Base-by-base conservation (phyloP, 2,113 vertebrate genomes). In the Gambusia affinis region DNA sequence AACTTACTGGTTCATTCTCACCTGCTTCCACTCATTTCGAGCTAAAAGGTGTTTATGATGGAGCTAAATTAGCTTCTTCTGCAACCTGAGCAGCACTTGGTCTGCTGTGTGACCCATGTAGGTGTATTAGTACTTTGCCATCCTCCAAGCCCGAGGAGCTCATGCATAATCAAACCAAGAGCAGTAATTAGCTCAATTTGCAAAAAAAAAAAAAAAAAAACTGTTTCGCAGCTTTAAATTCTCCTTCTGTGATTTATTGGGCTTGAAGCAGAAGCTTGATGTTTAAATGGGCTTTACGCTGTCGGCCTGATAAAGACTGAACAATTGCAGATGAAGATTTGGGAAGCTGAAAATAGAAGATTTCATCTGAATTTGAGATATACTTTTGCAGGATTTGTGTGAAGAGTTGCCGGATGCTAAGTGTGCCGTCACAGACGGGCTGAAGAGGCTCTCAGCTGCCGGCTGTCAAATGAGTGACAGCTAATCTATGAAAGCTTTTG, bases 391-490 rank as follows among this genome's bases (percentile, higher is more conserved):
- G 24, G 37, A 33, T 71, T 72, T 75, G 54, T 82, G 57, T 72
- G 70, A 78, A 0, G 44, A 12, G 10, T 39, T 37, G 11, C 64
- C 51, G 39, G 33, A 70, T 4, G 75, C 74, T 7, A 0, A 64
- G 31, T 57, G 64, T 22, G 44, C 69, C 31, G 65, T 72, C 77
- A 76, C 54, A 83, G 69, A 67, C 5, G 3, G 60, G 73, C 42
- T 80, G 84, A 87, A 87, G 90, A 82, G 78, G 61, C 60, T 92
- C 89, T 92, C 86, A 84, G 85, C 88, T 85, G 87, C 86, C 51
- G 77, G 80, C 91, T 92, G 90, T 86, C 86, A 73, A 72, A 71
- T 15, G 33, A 79, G 63, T 81, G 87, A 82, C 89, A 89, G 86
- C 72, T 84, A 69, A 85, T 87, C 89, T 78, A 28, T 63, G 65